Base-by-base conservation (phyloP, 2,797 vertebrate genomes). In the Enteromius trimaculatus region DNA sequence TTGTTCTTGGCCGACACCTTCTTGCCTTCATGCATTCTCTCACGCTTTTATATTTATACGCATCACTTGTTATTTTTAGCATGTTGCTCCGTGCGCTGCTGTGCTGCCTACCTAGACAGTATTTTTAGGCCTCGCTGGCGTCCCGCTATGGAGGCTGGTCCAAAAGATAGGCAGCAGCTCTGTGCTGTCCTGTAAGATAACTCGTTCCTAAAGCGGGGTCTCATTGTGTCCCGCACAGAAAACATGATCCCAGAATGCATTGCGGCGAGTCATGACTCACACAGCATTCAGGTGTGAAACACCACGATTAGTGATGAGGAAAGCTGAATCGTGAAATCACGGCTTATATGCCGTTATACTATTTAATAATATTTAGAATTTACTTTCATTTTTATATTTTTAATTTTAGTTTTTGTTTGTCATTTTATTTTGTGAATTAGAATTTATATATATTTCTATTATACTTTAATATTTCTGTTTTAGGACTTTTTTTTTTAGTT, bases 141-240 rank as follows among this genome's bases (percentile, higher is more conserved):
- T 31, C 42, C 2, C 21, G 37, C 62, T 6, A 8, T n/a, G 2
- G 75, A 76, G 21, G 3, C 53, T 13, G 37, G 23, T 77, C 51
- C 51, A 58, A 53, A 4, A 75, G 72, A 75, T 75, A 58, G 13
- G 72, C 72, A 17, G 72, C 72, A 23, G 49, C 21, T 53, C 51
- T 8, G 47, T 29, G 75, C 74, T 62, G 74, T 60, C 31, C 42
- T 11, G 34, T 60, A 42, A 60, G 74, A 77, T 58, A 77, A 77
- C 53, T 77, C 13, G 21, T 42, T 42, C 58, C 5, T 53, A n/a
- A 55, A 75, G 6, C 9, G 16, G 29, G 49, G 6, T 75, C 11
- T 34, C 19, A 75, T 75, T 58, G 31, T 58, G 0, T 39, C 13
- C 72, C 8, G 10, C 70, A 34, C 47, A 13, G 19, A 75, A 39